A percentile compares a stretch with the other conserved stretches of the same genome.
phyloP scores from a whole-genome alignment of 2,113 vertebrate genomes.

The Myiozetetes cayanensis region DNA sequence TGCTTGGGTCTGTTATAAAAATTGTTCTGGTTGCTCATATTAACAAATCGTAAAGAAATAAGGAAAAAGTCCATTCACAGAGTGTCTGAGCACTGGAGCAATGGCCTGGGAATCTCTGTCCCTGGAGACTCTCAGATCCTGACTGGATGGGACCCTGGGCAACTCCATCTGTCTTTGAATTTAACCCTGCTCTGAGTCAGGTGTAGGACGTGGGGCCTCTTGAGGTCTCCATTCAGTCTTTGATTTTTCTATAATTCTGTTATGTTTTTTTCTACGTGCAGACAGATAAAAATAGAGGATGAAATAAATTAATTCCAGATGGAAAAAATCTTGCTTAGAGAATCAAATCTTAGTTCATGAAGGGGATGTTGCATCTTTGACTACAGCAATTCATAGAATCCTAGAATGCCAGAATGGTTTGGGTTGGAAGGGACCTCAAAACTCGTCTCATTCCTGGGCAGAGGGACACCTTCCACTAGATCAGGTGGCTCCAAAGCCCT shows the following conservation, averaged over 20 bases:
- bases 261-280: background rate
- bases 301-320: background rate
- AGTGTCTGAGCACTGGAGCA: background rate
- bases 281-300: background rate
- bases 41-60: background rate
- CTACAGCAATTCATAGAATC: background rate
- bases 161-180: background rate
- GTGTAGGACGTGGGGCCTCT: background rate
- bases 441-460: background rate
- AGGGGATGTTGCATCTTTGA: background rate
- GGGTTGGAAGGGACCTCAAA: background rate
- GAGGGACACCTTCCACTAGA: background rate
- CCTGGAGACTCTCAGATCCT: background rate
- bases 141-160: background rate
- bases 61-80: background rate
- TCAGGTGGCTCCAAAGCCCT: background rate
- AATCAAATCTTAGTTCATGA: background rate
- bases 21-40: background rate
- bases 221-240: background rate
- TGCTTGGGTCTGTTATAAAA: background rate
- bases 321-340: background rate
- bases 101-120: background rate
- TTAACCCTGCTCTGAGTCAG: background rate
- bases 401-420: background rate
- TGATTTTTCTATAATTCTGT: background rate